phyloP scores from a whole-genome alignment of 2,113 vertebrate genomes.

The Protobothrops mucrosquamatus region DNA sequence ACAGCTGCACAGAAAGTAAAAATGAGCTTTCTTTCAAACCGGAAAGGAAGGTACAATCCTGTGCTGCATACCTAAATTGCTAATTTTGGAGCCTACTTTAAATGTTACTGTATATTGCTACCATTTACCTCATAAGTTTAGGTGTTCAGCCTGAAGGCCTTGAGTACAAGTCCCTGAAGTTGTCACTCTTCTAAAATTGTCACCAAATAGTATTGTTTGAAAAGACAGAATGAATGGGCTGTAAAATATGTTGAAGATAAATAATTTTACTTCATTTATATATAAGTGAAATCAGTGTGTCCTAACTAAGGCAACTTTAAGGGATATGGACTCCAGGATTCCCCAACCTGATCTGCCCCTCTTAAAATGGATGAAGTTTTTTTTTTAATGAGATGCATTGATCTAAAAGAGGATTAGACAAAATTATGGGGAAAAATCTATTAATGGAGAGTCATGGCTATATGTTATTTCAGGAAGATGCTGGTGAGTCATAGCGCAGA shows the following conservation, averaged over 20 bases:
- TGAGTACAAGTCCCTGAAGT: background rate
- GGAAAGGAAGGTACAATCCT: background rate
- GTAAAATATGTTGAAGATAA: background rate
- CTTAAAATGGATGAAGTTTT: background rate
- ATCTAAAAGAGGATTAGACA: background rate
- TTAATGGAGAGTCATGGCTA: background rate
- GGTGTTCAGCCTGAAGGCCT: background rate
- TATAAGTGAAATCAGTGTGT: background rate
- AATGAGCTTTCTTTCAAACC: conserved; percentile 5
- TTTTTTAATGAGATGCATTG: background rate
- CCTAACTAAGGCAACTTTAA: background rate
- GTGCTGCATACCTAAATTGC: background rate
- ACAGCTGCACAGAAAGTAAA: conserved; percentile 19
- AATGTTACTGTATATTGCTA: background rate
- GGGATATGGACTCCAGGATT: background rate
- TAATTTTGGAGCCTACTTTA: background rate
- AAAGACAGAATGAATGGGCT: background rate
- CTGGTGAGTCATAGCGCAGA: background rate
- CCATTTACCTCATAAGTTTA: background rate
- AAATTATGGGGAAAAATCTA: background rate
- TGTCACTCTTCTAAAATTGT: background rate
- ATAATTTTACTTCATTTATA: background rate
- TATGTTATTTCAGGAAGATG: background rate
- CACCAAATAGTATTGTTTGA: background rate
- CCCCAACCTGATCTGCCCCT: background rate